Conservation (phyloP, 2,113 vertebrate genomes). For the Butastur rufipennis region DNA sequence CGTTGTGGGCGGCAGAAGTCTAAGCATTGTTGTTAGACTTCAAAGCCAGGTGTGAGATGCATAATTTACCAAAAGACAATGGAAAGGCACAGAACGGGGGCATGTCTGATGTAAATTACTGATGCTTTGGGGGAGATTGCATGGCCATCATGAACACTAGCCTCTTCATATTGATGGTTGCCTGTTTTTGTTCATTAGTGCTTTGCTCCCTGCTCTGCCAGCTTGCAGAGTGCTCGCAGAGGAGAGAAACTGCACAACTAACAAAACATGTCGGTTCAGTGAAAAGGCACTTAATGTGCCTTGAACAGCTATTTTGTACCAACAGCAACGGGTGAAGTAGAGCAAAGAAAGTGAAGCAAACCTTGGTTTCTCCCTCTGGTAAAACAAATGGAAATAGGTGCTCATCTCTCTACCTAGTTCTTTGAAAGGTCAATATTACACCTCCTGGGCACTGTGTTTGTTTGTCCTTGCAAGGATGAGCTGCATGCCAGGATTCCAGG, state of each 20-base stretch:
- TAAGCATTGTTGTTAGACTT: not conserved
- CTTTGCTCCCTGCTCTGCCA: not conserved
- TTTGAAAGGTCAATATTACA: not conserved
- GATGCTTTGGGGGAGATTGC: not conserved
- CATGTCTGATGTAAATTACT: not conserved
- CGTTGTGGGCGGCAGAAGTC: not conserved
- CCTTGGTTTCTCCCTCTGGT: not conserved
- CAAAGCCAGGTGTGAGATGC: not conserved
- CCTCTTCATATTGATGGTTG: not conserved
- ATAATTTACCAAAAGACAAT: not conserved
- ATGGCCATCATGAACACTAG: not conserved
- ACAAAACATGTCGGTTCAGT: not conserved
- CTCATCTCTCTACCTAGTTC: not conserved
- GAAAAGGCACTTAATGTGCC: not conserved
- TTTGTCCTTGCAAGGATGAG: not conserved
- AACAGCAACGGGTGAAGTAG: not conserved
- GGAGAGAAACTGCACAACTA: not conserved
- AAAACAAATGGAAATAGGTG: not conserved
- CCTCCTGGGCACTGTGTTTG: not conserved
- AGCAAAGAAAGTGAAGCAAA: not conserved
- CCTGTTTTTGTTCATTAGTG: not conserved
- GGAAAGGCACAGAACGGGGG: not conserved
- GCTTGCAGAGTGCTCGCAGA: fast-evolving
- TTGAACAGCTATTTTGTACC: not conserved
- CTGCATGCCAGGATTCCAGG: not conserved